Conservation (phyloP, 2,888 invertebrate genomes). For the Conus canariensis region DNA sequence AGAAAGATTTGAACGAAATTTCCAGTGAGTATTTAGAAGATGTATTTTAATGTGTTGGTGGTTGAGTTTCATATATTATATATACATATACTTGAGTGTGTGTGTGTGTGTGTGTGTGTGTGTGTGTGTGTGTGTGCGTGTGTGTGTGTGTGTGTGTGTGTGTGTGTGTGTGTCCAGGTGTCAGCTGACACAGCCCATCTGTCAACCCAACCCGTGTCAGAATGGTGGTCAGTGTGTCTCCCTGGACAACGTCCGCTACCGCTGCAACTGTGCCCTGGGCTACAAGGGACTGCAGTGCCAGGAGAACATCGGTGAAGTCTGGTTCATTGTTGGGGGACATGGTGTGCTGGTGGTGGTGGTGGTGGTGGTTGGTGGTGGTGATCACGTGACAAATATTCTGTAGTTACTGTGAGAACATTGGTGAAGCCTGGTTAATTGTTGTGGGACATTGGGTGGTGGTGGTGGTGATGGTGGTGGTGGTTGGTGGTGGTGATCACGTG, state of each 20-base stretch:
- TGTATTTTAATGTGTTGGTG: too few relatives aligned
- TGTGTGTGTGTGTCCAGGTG: slow-evolving; percentile 45
- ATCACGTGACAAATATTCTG: too few relatives aligned
- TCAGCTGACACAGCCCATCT: slow-evolving; percentile 40
- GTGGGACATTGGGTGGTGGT: too few relatives aligned
- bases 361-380: too few relatives aligned
- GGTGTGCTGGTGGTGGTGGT: too few relatives aligned
- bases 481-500: too few relatives aligned
- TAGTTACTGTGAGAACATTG: slow-evolving; percentile 47
- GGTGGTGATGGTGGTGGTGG: too few relatives aligned
- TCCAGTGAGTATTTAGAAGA: too few relatives aligned
- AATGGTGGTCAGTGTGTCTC: slow-evolving; percentile 55
- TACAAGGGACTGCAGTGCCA: slow-evolving; percentile 60
- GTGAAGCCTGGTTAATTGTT: slow-evolving; percentile 47
- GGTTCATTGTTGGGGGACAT: neutral
- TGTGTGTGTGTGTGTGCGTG: slow-evolving; percentile 14
- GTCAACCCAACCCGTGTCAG: slow-evolving; percentile 49
- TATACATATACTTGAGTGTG: too few relatives aligned
- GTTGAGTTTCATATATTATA: too few relatives aligned
- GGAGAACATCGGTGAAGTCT: slow-evolving; percentile 56
- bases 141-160: slow-evolving; percentile 8
- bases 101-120: slow-evolving; percentile 24
- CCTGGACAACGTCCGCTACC: slow-evolving; percentile 54
- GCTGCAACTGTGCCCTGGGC: slow-evolving; percentile 61
- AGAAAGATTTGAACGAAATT: too few relatives aligned